Base-by-base conservation (phyloP, 1,140 invertebrate genomes). In the Leptinotarsa undecemlineata region DNA sequence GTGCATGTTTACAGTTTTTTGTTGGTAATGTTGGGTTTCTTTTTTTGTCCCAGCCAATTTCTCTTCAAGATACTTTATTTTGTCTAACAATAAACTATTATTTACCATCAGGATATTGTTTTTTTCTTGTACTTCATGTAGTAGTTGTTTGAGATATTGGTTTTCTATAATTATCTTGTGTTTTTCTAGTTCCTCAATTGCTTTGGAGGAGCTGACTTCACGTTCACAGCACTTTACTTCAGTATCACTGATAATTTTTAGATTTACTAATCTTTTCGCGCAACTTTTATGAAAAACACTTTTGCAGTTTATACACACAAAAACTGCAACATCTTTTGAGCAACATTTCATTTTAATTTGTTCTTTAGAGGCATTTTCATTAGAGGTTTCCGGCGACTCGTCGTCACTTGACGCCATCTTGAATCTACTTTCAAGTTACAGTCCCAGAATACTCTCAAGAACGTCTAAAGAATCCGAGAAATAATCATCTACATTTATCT, bases 241-340 rank as follows among this genome's bases (percentile, higher is more conserved):
- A 64, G 3, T 14, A 64, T 64, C 62, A 64, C 20, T 64, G 15
- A 64, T 64, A 14, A 64, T 64, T 20, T 64, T 64, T 19, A 64
- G 19, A 64, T 64, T 15, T 8, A 19, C 13, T 64, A 64, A n/a
- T 19, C 62, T 64, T 64, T 64, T 64, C 20, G 20, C 15, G 23
- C 62, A 64, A 20, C 62, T 64, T 64, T 20, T 64, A 64, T 64
- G 62, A 64, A 64, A 64, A 64, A 64, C 20, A 64, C 8, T 23
- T 64, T 19, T 64, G 20, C 62, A 64, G 62, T 64, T 23, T 64
- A 20, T 64, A 19, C 62, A 20, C 62, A 64, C 8, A 64, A n/a
- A n/a, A 15, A 64, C 20, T 64, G 62, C 62, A 64, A 64, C 62
- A 64, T 64, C 62, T 21, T 64, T 64, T 57, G 48, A 57, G n/a